phyloP scores from a whole-genome alignment of 2,888 invertebrate genomes.

The Plagodis pulveraria region DNA sequence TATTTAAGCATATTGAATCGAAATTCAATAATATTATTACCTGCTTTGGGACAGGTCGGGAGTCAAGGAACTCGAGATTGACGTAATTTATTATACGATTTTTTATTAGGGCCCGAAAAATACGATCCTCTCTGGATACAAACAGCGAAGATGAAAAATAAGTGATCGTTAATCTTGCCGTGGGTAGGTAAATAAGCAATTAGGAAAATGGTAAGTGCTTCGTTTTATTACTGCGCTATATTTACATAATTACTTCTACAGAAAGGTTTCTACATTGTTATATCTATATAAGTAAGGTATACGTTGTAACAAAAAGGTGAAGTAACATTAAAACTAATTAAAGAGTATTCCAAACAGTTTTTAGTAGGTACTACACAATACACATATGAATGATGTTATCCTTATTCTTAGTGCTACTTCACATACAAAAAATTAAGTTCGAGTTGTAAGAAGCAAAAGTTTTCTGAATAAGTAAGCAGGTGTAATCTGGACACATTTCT shows the following conservation, averaged over 20 bases:
- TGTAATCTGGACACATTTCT: too few relatives aligned
- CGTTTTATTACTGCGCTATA: conserved; percentile 15
- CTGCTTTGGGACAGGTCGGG: conserved; percentile 31
- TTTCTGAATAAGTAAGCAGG: too few relatives aligned
- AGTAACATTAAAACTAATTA: too few relatives aligned
- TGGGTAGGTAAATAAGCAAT: conserved; percentile 25
- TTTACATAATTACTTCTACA: conserved; percentile 3
- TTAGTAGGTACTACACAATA: too few relatives aligned
- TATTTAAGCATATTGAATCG: conserved; percentile 24
- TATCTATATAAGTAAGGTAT: not conserved
- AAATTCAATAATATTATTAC: conserved; percentile 42
- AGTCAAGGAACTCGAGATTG: conserved; percentile 30
- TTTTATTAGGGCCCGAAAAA: conserved; percentile 41
- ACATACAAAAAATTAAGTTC: too few relatives aligned
- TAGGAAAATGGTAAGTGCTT: conserved; percentile 19
- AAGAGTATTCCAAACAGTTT: too few relatives aligned
- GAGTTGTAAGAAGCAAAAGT: too few relatives aligned
- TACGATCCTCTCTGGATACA: conserved; percentile 31
- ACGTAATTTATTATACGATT: conserved; percentile 53
- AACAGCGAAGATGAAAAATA: conserved; percentile 31
- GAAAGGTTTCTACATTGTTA: not conserved
- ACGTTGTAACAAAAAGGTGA: too few relatives aligned
- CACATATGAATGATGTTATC: too few relatives aligned
- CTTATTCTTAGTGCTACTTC: too few relatives aligned
- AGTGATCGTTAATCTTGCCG: conserved; percentile 22